Percentiles rank a stretch among this genome's conserved stretches.
Conservation (phyloP, 2,888 invertebrate genomes). For the Anodontia alba region DNA sequence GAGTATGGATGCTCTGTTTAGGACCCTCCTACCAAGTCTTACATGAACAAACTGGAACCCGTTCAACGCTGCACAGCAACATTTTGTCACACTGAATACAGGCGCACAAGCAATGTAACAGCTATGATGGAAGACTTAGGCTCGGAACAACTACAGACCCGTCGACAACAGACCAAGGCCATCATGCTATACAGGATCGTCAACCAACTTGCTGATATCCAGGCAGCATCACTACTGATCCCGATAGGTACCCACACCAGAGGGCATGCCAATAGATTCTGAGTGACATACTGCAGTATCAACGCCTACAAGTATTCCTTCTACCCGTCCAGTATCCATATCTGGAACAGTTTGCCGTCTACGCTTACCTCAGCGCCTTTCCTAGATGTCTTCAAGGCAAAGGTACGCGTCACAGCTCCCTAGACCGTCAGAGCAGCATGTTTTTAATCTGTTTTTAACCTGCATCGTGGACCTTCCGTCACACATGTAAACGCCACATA, state of each 20-base stretch:
- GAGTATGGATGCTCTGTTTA: constrained; percentile 45
- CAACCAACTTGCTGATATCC: constrained; percentile 21
- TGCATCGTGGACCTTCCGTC: too few relatives aligned
- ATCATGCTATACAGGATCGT: constrained; percentile 23
- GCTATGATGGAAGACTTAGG: constrained; percentile 34
- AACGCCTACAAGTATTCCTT: constrained; percentile 20
- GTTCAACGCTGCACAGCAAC: constrained; percentile 48
- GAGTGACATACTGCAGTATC: constrained; percentile 1
- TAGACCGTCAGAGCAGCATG: neutral
- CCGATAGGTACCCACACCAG: constrained; percentile 17
- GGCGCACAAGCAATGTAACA: constrained; percentile 37
- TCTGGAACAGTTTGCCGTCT: constrained; percentile 21
- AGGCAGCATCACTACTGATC: neutral
- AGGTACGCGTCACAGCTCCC: constrained; percentile 6
- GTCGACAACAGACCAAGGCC: neutral
- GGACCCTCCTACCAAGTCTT: constrained; percentile 34
- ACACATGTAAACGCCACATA: constrained; percentile 16
- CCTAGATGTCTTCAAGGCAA: constrained; percentile 24
- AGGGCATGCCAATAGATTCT: constrained; percentile 9
- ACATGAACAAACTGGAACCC: constrained; percentile 31
- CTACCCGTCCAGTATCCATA: too few relatives aligned
- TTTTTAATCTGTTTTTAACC: too few relatives aligned
- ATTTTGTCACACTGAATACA: constrained; percentile 32
- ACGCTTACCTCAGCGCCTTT: neutral
- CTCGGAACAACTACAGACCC: neutral